A percentile compares a stretch with the other conserved stretches of the same genome.
These are phyloP conservation scores for Trochalopteron elliotii DNA, from an alignment of 2,113 vertebrate genomes.

Conservation along the genomic window DNA sequence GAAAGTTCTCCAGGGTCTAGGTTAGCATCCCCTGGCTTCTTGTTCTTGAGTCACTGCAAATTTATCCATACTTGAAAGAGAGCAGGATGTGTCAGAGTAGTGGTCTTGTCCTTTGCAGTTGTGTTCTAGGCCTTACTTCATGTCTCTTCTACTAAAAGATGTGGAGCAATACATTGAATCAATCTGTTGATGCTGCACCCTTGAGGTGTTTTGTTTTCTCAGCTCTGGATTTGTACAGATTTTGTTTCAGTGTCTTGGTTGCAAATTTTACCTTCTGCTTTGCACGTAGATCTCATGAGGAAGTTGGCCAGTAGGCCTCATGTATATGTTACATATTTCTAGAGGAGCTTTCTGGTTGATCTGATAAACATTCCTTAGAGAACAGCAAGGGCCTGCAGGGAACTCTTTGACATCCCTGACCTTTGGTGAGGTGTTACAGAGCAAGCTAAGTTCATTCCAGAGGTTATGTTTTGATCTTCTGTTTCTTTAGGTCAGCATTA, in stretches of 20 bases:
- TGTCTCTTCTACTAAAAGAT: neutral
- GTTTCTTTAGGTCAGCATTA: neutral
- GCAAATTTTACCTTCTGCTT: neutral
- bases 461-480: constrained; percentile 16
- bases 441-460: neutral
- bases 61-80: neutral
- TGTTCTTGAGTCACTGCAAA: neutral
- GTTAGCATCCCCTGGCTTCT: neutral
- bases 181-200: neutral
- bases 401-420: neutral
- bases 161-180: neutral
- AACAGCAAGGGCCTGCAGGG: neutral
- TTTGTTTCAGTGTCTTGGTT: neutral
- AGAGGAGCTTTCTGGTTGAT: neutral
- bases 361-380: neutral
- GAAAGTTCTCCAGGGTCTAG: neutral
- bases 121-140: neutral
- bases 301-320: neutral
- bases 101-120: neutral
- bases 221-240: neutral
- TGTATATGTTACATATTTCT: neutral
- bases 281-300: neutral
- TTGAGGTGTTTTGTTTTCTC: neutral
- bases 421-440: neutral
- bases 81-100: neutral